phyloP scores from a whole-genome alignment of 2,797 vertebrate genomes.

The Gymnoscopelus braueri region DNA sequence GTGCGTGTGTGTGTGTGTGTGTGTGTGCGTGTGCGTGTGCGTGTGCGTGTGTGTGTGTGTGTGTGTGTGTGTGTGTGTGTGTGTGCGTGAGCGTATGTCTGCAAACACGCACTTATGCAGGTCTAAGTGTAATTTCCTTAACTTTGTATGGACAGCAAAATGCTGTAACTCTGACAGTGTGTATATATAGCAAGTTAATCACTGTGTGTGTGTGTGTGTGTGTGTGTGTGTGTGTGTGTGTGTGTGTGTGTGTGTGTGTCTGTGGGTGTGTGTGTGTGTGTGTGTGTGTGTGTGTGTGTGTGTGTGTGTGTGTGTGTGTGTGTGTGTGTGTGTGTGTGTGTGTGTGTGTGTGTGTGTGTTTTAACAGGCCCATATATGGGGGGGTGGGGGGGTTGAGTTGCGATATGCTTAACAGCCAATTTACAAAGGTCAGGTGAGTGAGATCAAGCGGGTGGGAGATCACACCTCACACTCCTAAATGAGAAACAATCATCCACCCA shows the following conservation, averaged over 20 bases:
- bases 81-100: not conserved
- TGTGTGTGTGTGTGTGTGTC: conserved; percentile 16
- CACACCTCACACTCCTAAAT: conserved; percentile 86
- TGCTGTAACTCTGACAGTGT: not conserved
- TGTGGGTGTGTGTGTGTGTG: conserved; percentile 20
- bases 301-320: conserved; percentile 47
- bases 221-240: conserved; percentile 26
- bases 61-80: not conserved
- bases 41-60: too few relatives aligned
- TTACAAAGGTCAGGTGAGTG: conserved; percentile 88
- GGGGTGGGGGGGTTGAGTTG: conserved; percentile 73
- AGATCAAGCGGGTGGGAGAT: conserved; percentile 86
- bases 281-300: conserved; percentile 44
- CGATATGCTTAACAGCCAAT: conserved; percentile 89
- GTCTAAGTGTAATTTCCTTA: too few relatives aligned
- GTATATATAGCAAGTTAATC: not conserved
- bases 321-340: conserved; percentile 18
- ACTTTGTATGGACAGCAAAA: too few relatives aligned
- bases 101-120: too few relatives aligned
- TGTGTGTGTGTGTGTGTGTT: conserved; percentile 41
- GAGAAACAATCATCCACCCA: conserved; percentile 85
- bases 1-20: conserved; percentile 4
- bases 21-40: too few relatives aligned
- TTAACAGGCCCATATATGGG: conserved; percentile 68
- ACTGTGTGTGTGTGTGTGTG: conserved; percentile 12